A percentile compares a stretch with the other conserved stretches of the same genome.
Conservation (phyloP, 2,888 invertebrate species). For the Colletes collaris region DNA sequence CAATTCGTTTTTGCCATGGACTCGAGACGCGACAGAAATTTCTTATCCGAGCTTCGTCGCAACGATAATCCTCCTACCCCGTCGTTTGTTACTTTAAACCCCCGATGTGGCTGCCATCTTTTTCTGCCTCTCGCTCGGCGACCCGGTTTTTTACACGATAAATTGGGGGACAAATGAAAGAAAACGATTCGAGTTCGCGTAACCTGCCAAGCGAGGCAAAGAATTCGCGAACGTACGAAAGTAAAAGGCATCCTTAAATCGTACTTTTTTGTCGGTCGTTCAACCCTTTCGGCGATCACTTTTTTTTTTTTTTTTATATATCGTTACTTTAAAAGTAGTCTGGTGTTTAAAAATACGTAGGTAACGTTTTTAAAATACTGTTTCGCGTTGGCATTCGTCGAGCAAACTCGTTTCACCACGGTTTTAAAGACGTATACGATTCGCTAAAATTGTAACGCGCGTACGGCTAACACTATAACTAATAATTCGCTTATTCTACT, state of each 20-base stretch:
- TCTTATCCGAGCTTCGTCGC: neutral
- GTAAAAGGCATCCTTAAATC: neutral
- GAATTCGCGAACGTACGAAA: neutral
- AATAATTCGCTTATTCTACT: slow-evolving; percentile 8
- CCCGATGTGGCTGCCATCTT: no score
- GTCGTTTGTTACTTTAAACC: neutral
- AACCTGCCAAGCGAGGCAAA: neutral
- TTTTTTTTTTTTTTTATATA: neutral
- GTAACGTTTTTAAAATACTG: slow-evolving; percentile 14
- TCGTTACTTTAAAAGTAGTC: slow-evolving; percentile 9
- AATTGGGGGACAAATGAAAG: neutral
- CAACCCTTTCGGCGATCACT: slow-evolving; percentile 23
- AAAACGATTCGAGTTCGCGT: neutral
- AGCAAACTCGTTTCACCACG: neutral
- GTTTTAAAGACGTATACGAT: neutral
- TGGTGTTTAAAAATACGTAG: slow-evolving; percentile 12
- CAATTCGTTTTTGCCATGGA: slow-evolving; percentile 44
- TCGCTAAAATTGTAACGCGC: slow-evolving; percentile 13
- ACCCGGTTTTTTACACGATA: neutral
- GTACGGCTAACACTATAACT: slow-evolving; percentile 16
- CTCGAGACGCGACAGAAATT: slow-evolving; percentile 13
- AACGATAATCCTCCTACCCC: slow-evolving; percentile 31
- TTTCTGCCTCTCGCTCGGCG: neutral
- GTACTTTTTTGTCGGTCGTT: neutral
- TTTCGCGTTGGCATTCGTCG: slow-evolving; percentile 25